phyloP scores from a whole-genome alignment of 2,797 vertebrate genomes.

The Hyperoplus lanceolatus region DNA sequence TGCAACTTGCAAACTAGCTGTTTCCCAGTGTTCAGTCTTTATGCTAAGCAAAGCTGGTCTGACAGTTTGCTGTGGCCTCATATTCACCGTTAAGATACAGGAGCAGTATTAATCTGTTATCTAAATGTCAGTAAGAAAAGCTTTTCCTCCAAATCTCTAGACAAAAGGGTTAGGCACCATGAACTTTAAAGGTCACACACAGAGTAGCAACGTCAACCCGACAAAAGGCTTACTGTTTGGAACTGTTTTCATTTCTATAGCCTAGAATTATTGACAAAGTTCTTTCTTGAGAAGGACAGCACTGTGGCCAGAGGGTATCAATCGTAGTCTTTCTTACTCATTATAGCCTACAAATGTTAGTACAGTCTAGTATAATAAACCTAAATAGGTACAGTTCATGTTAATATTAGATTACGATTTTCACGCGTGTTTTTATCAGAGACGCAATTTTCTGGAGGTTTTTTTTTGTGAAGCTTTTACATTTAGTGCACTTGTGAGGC shows the following conservation, averaged over 20 bases:
- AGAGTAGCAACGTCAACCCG: constrained; percentile 15
- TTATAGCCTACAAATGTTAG: constrained; percentile 35
- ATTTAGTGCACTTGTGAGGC: constrained; percentile 44
- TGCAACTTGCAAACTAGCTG: neutral
- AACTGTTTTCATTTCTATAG: neutral
- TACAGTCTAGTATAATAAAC: constrained; percentile 34
- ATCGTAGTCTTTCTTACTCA: constrained; percentile 14
- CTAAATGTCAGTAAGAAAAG: neutral
- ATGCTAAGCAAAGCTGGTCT: constrained; percentile 4
- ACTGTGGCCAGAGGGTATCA: constrained; percentile 34
- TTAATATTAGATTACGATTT: constrained; percentile 30
- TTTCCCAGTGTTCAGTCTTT: neutral
- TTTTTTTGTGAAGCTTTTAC: constrained; percentile 29
- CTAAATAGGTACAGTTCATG: neutral
- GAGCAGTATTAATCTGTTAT: neutral
- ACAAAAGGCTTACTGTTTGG: constrained; percentile 20
- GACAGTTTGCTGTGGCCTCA: neutral
- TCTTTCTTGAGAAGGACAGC: constrained; percentile 25
- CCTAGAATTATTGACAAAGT: neutral
- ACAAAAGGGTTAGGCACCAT: constrained; percentile 15
- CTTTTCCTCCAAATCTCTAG: neutral
- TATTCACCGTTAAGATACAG: neutral
- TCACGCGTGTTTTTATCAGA: constrained; percentile 16
- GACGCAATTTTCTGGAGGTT: neutral
- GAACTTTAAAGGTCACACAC: constrained; percentile 33